A percentile compares a stretch with the other conserved stretches of the same genome.
Evolutionary conservation across 2,888 invertebrate genomes (phyloP).

Genomic region (Orthonevra nobilis): DNA sequence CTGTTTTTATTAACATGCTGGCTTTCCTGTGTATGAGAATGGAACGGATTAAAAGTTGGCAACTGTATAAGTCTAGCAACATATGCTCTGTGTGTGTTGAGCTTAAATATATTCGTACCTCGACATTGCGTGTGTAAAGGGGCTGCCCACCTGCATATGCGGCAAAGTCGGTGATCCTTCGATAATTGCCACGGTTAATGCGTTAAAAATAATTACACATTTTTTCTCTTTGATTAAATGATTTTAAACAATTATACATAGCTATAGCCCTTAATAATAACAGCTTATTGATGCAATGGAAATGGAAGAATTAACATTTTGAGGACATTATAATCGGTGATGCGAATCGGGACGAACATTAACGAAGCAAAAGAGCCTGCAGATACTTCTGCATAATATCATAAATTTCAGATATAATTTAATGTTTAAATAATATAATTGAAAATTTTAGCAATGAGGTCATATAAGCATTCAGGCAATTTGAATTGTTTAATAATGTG

Average conservation of each 20-base stretch:
- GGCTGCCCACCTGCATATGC: background rate
- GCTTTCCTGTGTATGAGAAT: background rate
- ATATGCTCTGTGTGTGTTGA: constrained; percentile 8
- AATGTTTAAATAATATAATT: no score
- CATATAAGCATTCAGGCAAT: no score
- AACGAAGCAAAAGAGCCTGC: no score
- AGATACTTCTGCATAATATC: no score
- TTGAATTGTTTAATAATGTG: no score
- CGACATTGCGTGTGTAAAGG: background rate
- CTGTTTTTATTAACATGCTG: constrained; percentile 18
- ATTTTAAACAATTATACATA: constrained; percentile 30
- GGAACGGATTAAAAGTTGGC: constrained; percentile 43
- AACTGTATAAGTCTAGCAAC: constrained; percentile 7
- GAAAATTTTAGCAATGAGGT: no score
- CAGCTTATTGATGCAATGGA: background rate
- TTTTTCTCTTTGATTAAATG: constrained; percentile 31
- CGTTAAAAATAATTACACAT: constrained; percentile 46
- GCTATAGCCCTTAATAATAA: background rate
- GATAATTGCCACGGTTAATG: constrained; percentile 52
- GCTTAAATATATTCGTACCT: constrained; percentile 9
- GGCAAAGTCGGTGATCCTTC: constrained; percentile 13
- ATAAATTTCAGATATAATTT: no score
- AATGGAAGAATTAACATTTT: constrained; percentile 18
- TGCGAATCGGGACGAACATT: no score
- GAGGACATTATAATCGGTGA: constrained; percentile 20